These are phyloP conservation scores for Agrochola litura DNA, from an alignment of 2,888 invertebrate genomes.

Conservation along the genomic window DNA sequence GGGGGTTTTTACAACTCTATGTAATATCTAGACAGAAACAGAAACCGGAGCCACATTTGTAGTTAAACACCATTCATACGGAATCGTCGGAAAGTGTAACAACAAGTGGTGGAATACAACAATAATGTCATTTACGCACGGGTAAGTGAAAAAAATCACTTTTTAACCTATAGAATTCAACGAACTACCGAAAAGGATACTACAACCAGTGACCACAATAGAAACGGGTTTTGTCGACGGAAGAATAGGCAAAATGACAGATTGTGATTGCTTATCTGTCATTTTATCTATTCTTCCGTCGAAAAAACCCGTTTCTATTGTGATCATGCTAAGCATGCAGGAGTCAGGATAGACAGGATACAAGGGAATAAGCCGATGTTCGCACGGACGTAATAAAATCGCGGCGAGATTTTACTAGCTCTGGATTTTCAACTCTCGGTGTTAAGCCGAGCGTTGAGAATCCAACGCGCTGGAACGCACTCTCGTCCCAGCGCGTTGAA, in stretches of 20 bases:
- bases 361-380: background rate
- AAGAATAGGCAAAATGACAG: too few relatives aligned
- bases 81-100: constrained; percentile 21
- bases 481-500: too few relatives aligned
- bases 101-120: constrained; percentile 28
- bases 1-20: constrained; percentile 39
- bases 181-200: background rate
- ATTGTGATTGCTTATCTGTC: too few relatives aligned
- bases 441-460: too few relatives aligned
- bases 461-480: too few relatives aligned
- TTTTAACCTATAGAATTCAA: background rate
- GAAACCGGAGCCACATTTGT: background rate
- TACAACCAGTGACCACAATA: background rate
- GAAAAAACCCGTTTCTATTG: too few relatives aligned
- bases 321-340: too few relatives aligned
- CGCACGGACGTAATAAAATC: too few relatives aligned
- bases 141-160: constrained; percentile 48
- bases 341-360: background rate
- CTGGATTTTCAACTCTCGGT: too few relatives aligned
- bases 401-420: too few relatives aligned
- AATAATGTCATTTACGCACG: constrained; percentile 22
- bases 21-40: background rate
- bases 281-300: too few relatives aligned
- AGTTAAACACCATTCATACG: constrained; percentile 50
- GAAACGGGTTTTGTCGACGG: too few relatives aligned